Evolutionary conservation across 2,797 vertebrate species (phyloP), one percentile per base, ranked within the genome.

Genomic region (Tachyglossus aculeatus): DNA sequence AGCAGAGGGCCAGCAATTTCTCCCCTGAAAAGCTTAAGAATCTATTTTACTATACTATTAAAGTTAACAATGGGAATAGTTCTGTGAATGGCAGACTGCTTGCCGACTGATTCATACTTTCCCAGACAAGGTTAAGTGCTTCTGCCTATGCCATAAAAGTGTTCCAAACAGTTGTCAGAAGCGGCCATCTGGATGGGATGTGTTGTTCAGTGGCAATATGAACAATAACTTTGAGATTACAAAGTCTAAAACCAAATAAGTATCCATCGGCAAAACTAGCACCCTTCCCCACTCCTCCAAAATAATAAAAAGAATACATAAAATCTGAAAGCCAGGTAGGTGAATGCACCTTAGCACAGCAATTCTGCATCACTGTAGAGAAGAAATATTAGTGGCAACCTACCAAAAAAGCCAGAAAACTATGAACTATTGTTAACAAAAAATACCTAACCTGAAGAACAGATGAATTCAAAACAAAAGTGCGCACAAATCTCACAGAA

Each of bases 11-110:
- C 33, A 71, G 52, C 63, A 68, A 56, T 12, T 71, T 64, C 45
- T 59, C 37, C 68, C 37, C 33, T 56, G 64, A 78, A 59, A 56
- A 40, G 61, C 31, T 70, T 67, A 25, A 39, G 45, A 61, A 67
- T 31, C 27, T 38, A 62, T 64, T 64, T 51, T 52, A 74, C 37
- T 62, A 59, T 43, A 58, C 15, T 40, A 52, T 22, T 36, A 22
- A 45, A 69, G 64, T 65, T 74, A 56, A 73, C 80, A 60, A 21
- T 71, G 22, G 51, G 25, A 77, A 66, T 64, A 27, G 9, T 47
- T 52, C 33, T 40, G 53, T 52, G 68, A 60, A 45, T 67, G 40
- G 22, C 33, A 74, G n/a, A 57, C n/a, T 44, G 74, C 54, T 73
- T 78, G 16, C 44, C 18, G 25, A 24, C 16, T 18, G 45, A 60